phyloP scores from a whole-genome alignment of 2,113 vertebrate species.

The Vulpes vulpes region DNA sequence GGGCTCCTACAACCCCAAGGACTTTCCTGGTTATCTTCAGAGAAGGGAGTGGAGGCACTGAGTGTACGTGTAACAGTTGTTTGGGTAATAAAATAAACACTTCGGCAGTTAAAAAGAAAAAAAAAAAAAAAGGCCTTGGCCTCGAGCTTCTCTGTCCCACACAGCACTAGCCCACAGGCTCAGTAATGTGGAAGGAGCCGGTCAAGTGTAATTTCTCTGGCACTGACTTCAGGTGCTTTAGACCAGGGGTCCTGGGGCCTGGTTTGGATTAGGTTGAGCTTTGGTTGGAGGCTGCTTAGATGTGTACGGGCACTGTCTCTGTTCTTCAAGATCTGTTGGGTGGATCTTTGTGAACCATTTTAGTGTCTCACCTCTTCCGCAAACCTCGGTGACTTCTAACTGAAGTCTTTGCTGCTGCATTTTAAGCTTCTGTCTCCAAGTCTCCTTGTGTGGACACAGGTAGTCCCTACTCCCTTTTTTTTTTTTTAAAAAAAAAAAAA shows the following conservation, averaged over 20 bases:
- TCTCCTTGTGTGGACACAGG: not conserved
- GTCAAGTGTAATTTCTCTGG: not conserved
- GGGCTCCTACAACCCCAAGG: not conserved
- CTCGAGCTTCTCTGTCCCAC: not conserved
- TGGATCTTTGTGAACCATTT: not conserved
- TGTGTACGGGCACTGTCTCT: fast-evolving
- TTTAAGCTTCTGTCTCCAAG: slow-evolving; percentile 3
- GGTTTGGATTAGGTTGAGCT: not conserved
- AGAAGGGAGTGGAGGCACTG: not conserved
- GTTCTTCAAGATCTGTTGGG: not conserved
- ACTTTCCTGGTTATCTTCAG: slow-evolving; percentile 66
- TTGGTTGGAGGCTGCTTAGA: not conserved
- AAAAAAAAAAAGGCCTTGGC: too few relatives aligned
- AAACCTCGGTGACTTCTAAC: not conserved
- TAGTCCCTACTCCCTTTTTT: not conserved
- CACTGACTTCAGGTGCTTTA: not conserved
- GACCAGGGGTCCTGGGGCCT: not conserved
- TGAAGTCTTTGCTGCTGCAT: not conserved
- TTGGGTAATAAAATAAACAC: slow-evolving; percentile 74
- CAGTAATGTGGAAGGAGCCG: not conserved
- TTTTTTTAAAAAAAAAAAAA: too few relatives aligned
- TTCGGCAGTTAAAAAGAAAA: not conserved
- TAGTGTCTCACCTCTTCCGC: not conserved
- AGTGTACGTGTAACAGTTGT: not conserved
- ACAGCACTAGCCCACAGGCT: not conserved